Percentiles rank a stretch among this genome's conserved stretches.
Conservation (phyloP, 1,140 invertebrate species). For the Drosophila cardini region DNA sequence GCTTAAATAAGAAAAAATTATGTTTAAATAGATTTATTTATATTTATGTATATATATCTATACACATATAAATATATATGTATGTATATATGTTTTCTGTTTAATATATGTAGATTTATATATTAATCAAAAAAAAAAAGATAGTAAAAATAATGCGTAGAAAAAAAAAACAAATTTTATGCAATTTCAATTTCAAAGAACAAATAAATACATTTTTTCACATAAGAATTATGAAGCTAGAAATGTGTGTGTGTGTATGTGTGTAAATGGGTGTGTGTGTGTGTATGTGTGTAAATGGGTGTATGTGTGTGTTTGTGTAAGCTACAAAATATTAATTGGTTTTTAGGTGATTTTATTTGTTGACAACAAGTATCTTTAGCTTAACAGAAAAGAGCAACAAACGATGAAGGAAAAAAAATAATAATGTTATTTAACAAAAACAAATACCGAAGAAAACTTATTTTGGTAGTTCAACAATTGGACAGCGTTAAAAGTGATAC, state of each 20-base stretch:
- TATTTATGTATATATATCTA: conserved; percentile 38
- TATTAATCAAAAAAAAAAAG: conserved; percentile 45
- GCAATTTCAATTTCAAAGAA: conserved; percentile 55
- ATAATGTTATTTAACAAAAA: conserved; percentile 18
- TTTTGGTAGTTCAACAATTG: conserved; percentile 21
- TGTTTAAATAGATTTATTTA: conserved; percentile 34
- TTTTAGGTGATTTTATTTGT: not conserved
- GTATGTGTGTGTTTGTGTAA: conserved; percentile 5
- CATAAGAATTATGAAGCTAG: conserved; percentile 42
- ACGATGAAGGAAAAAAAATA: conserved; percentile 25
- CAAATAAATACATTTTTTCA: conserved; percentile 61
- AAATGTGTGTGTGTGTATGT: conserved; percentile 16
- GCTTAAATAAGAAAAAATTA: conserved; percentile 67
- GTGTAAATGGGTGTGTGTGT: not conserved
- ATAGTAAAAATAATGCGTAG: conserved; percentile 46
- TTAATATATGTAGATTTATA: conserved; percentile 41
- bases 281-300: conserved; percentile 2
- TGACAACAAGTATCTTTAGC: not conserved
- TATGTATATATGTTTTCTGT: conserved; percentile 22
- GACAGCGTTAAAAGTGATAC: conserved; percentile 30
- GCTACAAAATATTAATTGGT: conserved; percentile 15
- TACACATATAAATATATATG: conserved; percentile 18
- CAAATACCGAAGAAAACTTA: conserved; percentile 27
- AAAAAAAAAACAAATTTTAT: conserved; percentile 57
- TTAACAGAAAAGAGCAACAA: conserved; percentile 3